Evolutionary conservation across 23 tunicate species (phyloP).

Genomic region (Trididemnum nubilum): DNA sequence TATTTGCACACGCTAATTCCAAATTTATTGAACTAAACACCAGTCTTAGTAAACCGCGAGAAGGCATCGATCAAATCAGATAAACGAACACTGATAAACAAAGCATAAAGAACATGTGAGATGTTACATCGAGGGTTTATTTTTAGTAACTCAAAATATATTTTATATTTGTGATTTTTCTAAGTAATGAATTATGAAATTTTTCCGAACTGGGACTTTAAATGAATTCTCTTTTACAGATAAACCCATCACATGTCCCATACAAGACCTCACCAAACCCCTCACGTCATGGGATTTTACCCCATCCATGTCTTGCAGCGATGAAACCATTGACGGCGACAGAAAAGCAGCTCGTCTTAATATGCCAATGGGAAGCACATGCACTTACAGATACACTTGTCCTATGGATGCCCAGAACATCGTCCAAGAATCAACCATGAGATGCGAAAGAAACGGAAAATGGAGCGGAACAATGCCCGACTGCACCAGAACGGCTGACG

Average conservation of each 20-base stretch:
- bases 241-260: conserved; percentile 3
- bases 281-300: neutral
- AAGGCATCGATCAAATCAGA: too few species aligned
- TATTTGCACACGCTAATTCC: too few species aligned
- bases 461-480: conserved; percentile 9
- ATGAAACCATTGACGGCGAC: neutral
- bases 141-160: neutral
- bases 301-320: neutral
- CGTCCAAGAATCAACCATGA: neutral
- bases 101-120: too few species aligned
- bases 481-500: neutral
- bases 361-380: neutral
- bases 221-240: conserved; percentile 20
- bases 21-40: too few species aligned
- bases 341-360: neutral
- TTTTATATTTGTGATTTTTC: too few species aligned
- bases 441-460: conserved; percentile 5
- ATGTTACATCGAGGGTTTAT: too few species aligned
- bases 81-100: too few species aligned
- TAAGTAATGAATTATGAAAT: too few species aligned
- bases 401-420: neutral
- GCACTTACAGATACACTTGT: conserved; percentile 21
- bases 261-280: neutral
- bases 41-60: too few species aligned
- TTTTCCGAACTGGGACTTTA: too few species aligned